Evolutionary conservation across 2,888 invertebrate species (phyloP).

Genomic region (Polydesmus complanatus): DNA sequence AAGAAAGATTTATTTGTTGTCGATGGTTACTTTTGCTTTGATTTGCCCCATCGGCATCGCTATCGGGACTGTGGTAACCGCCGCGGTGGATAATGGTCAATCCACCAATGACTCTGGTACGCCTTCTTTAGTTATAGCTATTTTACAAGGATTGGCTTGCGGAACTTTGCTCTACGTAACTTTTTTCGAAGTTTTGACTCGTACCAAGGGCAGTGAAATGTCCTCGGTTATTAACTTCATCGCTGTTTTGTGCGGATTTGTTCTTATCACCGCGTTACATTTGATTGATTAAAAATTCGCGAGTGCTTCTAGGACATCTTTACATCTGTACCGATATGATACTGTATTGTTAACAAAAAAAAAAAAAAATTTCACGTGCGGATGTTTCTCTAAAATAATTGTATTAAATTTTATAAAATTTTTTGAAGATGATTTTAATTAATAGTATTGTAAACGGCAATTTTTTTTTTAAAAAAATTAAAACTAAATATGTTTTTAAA

Average conservation of each 20-base stretch:
- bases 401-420: too few relatives aligned
- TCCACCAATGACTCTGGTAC: too few relatives aligned
- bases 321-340: too few relatives aligned
- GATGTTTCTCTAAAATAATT: too few relatives aligned
- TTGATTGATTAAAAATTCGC: constrained; percentile 5
- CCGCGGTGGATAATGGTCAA: constrained; percentile 20
- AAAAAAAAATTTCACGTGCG: too few relatives aligned
- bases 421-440: too few relatives aligned
- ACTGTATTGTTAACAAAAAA: too few relatives aligned
- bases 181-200: constrained; percentile 82
- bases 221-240: constrained; percentile 10
- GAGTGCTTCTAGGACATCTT: too few relatives aligned
- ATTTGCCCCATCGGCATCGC: constrained; percentile 70
- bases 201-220: constrained; percentile 7
- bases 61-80: constrained; percentile 47
- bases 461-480: too few relatives aligned
- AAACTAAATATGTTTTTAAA: too few relatives aligned
- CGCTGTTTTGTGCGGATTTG: constrained; percentile 13
- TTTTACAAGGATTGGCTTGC: constrained; percentile 66
- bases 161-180: constrained; percentile 90
- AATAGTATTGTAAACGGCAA: too few relatives aligned
- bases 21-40: constrained; percentile 59
- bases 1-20: constrained; percentile 44
- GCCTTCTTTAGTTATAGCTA: constrained; percentile 5
- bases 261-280: constrained; percentile 7